Evolutionary conservation across 2,797 vertebrate genomes (phyloP).

Genomic region (Sparidentex hasta): DNA sequence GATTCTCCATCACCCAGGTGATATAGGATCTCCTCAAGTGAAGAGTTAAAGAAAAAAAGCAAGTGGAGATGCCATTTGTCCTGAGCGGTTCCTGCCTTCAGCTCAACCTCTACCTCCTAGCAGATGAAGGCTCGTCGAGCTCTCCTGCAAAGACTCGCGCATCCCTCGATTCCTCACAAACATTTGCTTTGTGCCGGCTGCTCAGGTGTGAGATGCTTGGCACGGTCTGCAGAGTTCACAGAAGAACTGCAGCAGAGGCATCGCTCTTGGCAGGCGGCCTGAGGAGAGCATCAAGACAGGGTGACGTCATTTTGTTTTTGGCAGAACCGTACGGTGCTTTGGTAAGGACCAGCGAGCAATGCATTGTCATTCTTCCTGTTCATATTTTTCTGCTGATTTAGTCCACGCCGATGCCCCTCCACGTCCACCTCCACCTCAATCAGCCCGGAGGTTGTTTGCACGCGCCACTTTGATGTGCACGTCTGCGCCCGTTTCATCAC

Average conservation of each 20-base stretch:
- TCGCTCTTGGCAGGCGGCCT: conserved; percentile 2
- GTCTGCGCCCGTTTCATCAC: conserved; percentile 53
- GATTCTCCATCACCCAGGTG: conserved; percentile 39
- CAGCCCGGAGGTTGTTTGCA: conserved; percentile 50
- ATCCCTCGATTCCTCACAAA: not conserved
- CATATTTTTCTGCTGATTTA: conserved; percentile 23
- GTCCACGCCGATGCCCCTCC: not conserved
- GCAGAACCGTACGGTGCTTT: not conserved
- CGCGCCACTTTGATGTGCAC: conserved; percentile 62
- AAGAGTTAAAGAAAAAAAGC: conserved; percentile 14
- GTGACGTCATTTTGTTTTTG: conserved; percentile 26
- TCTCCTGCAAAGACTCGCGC: not conserved
- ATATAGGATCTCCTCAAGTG: not conserved
- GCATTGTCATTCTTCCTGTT: conserved; percentile 30
- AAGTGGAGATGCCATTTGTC: not conserved
- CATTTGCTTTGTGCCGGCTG: conserved; percentile 1
- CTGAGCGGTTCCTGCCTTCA: not conserved
- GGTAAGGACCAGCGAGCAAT: conserved; percentile 2
- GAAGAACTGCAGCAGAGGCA: conserved; percentile 12
- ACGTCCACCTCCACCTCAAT: conserved; percentile 42
- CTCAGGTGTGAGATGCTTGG: not conserved
- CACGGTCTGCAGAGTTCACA: conserved; percentile 10
- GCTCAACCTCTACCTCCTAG: not conserved
- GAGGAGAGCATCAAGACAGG: conserved; percentile 5
- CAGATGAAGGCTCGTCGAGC: too few relatives aligned